Evolutionary conservation across 1,140 invertebrate genomes (phyloP), one percentile per base, ranked within the genome.

Genomic region (Drosophila pallidifrons): DNA sequence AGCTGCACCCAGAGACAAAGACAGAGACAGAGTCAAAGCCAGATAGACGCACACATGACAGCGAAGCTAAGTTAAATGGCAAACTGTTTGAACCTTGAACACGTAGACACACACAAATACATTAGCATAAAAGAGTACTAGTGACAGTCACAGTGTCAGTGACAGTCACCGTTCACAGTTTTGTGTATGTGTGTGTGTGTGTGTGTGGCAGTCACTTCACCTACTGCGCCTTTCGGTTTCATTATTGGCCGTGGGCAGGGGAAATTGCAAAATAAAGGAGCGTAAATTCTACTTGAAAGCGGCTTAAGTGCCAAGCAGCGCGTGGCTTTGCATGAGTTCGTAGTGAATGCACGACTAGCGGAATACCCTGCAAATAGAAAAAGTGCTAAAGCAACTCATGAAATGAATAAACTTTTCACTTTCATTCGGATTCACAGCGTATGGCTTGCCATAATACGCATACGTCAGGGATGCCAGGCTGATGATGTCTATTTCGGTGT

Each of bases 251-350:
- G 67, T 81, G 81, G 73, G 65, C 64, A 13, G 59, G 66, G 61
- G 49, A 75, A 83, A 81, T 88, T 89, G 80, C 70, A 64, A 78
- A 88, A 88, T 72, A 83, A 88, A 89, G 79, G 77, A 77, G 58
- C 67, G 49, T 57, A 80, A 82, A 82, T 82, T 66, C 65, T 49
- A 51, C 70, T 83, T 80, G 69, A 81, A 87, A 77, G 66, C 76
- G 64, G 77, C 70, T 89, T 79, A 88, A 89, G 75, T 89, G 77
- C 79, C 70, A 67, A 67, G 61, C 46, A 52, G 70, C 59, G 68
- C 70, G 73, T 79, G 72, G 47, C 59, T 35, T 8, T 35, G 11
- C 38, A 16, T 45, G 58, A 60, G 43, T 41, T 59, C 8, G 10
- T 5, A 20, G 16, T 3, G 5, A 8, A 2, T 11, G 4, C 25